Conservation (phyloP, 2,113 vertebrate genomes). For the Hydrochoerus hydrochaeris region DNA sequence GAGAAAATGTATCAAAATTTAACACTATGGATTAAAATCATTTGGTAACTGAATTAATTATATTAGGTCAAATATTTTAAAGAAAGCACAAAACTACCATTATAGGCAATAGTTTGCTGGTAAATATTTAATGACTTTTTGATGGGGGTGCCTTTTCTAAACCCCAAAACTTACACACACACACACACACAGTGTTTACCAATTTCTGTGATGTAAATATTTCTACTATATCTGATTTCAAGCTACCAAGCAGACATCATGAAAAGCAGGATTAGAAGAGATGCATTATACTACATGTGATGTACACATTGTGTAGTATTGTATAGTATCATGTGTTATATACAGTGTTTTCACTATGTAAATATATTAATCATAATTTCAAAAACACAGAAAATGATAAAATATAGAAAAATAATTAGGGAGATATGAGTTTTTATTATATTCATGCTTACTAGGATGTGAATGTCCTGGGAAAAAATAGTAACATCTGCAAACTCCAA, state of each 20-base stretch:
- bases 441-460: not conserved
- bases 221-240: not conserved
- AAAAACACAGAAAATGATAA: not conserved
- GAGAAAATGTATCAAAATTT: slow-evolving; percentile 8
- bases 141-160: not conserved
- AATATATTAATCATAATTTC: not conserved
- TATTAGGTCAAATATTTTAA: not conserved
- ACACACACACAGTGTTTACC: not conserved
- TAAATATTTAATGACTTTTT: slow-evolving; percentile 32
- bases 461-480: not conserved
- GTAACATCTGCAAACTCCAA: too few species aligned
- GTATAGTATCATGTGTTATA: not conserved
- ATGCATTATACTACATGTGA: not conserved
- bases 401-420: not conserved
- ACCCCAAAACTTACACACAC: not conserved
- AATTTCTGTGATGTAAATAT: not conserved
- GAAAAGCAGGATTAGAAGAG: not conserved
- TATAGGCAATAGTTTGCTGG: not conserved
- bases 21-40: not conserved
- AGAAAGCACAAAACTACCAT: slow-evolving; percentile 38
- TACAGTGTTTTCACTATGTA: not conserved
- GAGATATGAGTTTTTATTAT: not conserved
- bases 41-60: not conserved
- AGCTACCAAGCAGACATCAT: not conserved
- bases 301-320: not conserved